Evolutionary conservation across 1,140 invertebrate species (phyloP), one percentile per base, ranked within the genome.

Genomic region (Panagrolaimus sp.): DNA sequence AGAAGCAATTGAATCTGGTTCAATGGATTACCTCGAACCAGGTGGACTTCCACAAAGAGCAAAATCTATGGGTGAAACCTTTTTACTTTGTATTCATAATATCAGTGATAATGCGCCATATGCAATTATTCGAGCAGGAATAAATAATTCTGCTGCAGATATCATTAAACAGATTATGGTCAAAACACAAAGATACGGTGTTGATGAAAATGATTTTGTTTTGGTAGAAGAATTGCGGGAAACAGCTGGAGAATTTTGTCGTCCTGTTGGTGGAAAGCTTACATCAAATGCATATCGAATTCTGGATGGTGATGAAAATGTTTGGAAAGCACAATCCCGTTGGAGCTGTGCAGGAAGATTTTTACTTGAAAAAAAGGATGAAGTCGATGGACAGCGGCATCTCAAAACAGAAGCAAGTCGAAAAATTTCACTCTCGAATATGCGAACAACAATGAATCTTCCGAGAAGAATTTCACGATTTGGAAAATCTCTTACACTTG

Each of bases 101-200:
- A 92, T 96, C 0, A 92, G 91, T 0, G 90, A 91, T 0, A 91
- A 94, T 81, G 93, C 95, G 74, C 92, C 92, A 0, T 95, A 96
- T 82, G 92, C 91, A 0, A 93, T 95, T 72, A 85, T 96, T 9
- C 87, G 91, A 70, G 86, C 87, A 8, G 85, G 91, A 0, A 85
- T 90, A 8, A 89, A 88, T 57, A 91, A 91, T 23, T 91, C 91
- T 3, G 90, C 92, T 0, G 90, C 91, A 69, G 92, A 93, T 77
- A 91, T 96, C 4, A 87, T 95, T 0, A 89, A 91, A 42, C 92
- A 93, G 82, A 86, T 86, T 72, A 57, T 95, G 69, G 88, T 92
- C 0, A 95, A 95, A 83, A 84, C 92, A 0, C 85, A 92, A 38
- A 87, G 92, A 43, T 88, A 91, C 80, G 91, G 93, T 74, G 90